phyloP scores from a whole-genome alignment of 1,140 invertebrate species.

The Augochlora pura region DNA sequence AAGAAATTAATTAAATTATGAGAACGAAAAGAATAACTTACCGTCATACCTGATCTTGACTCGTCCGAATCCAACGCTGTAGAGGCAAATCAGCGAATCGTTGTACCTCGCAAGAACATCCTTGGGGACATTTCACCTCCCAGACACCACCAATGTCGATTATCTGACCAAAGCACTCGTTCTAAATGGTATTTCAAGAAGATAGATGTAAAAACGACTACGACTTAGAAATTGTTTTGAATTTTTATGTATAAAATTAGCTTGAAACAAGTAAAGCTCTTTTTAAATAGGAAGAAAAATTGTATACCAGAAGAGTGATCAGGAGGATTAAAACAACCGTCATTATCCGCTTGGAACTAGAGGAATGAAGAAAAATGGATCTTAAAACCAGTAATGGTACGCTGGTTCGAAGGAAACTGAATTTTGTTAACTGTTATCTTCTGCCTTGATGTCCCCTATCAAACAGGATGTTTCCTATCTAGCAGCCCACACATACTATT shows the following conservation, averaged over 20 bases:
- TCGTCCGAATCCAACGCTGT: constrained; percentile 68
- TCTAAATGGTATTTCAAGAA: constrained; percentile 43
- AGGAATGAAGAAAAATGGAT: constrained; percentile 28
- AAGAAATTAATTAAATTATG: constrained; percentile 16
- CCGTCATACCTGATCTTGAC: constrained; percentile 48
- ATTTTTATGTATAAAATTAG: neutral
- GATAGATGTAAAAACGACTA: neutral
- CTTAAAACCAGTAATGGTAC: constrained; percentile 47
- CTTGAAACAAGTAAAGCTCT: neutral
- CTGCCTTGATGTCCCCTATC: constrained; percentile 69
- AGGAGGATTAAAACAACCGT: constrained; percentile 36
- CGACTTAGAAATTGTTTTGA: neutral
- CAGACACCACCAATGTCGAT: constrained; percentile 69
- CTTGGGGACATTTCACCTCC: constrained; percentile 71
- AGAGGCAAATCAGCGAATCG: constrained; percentile 69
- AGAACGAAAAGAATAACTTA: neutral
- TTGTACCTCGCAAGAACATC: constrained; percentile 72
- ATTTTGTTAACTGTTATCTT: constrained; percentile 73
- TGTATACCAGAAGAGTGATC: constrained; percentile 55
- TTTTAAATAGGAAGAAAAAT: constrained; percentile 33
- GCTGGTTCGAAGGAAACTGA: constrained; percentile 71
- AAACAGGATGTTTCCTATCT: constrained; percentile 77
- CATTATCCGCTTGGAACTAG: constrained; percentile 39
- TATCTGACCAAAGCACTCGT: constrained; percentile 61
- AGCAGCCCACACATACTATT: constrained; percentile 71